Evolutionary conservation across 2,888 invertebrate genomes (phyloP), one percentile per base, ranked within the genome.

Genomic region (Ormyrus pomaceus): DNA sequence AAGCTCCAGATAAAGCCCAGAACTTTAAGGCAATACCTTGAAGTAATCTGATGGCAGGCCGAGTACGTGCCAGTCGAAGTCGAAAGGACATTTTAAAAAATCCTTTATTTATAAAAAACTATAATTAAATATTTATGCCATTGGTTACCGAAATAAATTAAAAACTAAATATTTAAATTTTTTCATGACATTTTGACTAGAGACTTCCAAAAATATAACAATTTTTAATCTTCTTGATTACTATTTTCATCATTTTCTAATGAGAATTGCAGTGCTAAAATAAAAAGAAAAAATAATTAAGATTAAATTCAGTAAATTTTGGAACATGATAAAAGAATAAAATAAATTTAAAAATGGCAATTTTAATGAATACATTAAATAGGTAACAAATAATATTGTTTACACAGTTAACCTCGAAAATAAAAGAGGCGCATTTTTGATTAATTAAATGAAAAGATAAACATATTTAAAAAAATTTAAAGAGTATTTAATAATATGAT

Each of bases 1-100:
- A 95, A 79, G 95, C 92, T 56, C 95, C 94, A 66, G 95, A 95
- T 81, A 95, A 93, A 75, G 95, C 94, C 95, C 96, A 97, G 86
- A 96, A 94, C 91, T 94, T 94, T 88, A 94, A 92, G 83, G 94
- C 91, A 86, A 94, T 92, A 82, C 92, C 89, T 81, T 93, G 90
- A 78, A 94, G 84, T 84, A 91, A 86, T 84, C 90, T 90, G 53
- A 92, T 83, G 7, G 58, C 53, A 46, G 91, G 88, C 89, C 92
- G 89, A 77, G 86, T 87, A 53, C 87, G 86, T 69, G 87, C 83
- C 77, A 90, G 82, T 76, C 87, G 84, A 78, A 87, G 82, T 59
- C 86, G 83, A 62, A 89, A 84, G 58, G 88, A 88, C 90, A 90
- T 89, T 68, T n/a, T 80, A 34, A 11, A 78, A 19, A 34, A 58